Evolutionary conservation across 2,888 invertebrate genomes (phyloP).

Genomic region (Bimastos eiseni): DNA sequence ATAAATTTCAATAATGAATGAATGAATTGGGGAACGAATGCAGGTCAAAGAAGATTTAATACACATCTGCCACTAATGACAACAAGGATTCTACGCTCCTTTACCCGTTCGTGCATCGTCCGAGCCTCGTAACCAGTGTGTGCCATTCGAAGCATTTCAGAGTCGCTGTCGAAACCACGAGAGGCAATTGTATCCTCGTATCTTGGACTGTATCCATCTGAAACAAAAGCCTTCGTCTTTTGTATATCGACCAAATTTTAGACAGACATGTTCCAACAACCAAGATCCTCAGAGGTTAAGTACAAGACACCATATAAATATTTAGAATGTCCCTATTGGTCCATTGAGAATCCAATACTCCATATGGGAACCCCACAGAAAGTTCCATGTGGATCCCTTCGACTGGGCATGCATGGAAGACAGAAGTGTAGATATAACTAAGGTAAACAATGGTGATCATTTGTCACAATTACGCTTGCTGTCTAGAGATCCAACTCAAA

Average conservation of each 20-base stretch:
- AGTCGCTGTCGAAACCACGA: not conserved
- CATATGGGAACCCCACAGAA: too few species aligned
- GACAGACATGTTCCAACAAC: not conserved
- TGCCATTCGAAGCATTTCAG: not conserved
- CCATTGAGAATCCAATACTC: too few species aligned
- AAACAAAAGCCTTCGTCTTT: not conserved
- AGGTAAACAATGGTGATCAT: too few species aligned
- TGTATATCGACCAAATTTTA: not conserved
- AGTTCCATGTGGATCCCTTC: too few species aligned
- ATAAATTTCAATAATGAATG: too few species aligned
- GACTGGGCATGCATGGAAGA: too few species aligned
- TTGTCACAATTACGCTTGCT: not conserved
- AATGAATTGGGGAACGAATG: too few species aligned
- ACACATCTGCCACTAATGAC: too few species aligned
- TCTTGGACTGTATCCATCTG: conserved; percentile 13
- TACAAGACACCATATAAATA: not conserved
- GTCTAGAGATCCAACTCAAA: not conserved
- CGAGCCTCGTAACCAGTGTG: not conserved
- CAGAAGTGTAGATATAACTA: too few species aligned
- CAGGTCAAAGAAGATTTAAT: too few species aligned
- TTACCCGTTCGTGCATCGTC: conserved; percentile 7
- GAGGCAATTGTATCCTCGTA: not conserved
- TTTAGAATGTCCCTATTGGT: not conserved
- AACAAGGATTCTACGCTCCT: not conserved
- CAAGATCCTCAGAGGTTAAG: too few species aligned